Conservation (phyloP, 2,888 invertebrate genomes). For the Tineola bisselliella region DNA sequence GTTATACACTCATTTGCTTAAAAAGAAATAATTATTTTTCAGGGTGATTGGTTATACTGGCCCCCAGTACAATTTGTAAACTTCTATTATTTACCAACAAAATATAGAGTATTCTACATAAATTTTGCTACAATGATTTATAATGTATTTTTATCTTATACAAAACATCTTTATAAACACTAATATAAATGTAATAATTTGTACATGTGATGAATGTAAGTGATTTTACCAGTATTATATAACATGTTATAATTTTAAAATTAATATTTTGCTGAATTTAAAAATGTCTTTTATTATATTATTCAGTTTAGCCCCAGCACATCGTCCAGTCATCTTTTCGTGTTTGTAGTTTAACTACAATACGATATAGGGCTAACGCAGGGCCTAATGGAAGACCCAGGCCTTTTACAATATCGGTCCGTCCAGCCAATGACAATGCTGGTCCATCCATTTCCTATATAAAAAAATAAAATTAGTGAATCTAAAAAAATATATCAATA, state of each 20-base stretch:
- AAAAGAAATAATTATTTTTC: constrained; percentile 24
- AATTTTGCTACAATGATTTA: constrained; percentile 86
- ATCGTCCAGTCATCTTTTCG: constrained; percentile 76
- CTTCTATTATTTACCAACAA: constrained; percentile 83
- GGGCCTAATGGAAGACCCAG: constrained; percentile 87
- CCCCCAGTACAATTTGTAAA: constrained; percentile 91
- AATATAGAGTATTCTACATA: constrained; percentile 88
- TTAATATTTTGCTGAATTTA: neutral
- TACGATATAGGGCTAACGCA: constrained; percentile 84
- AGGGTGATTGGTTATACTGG: constrained; percentile 92
- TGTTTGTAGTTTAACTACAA: constrained; percentile 84
- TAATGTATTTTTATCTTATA: constrained; percentile 87
- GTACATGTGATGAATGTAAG: neutral
- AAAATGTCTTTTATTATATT: neutral
- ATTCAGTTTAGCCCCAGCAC: constrained; percentile 71
- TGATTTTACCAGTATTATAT: neutral
- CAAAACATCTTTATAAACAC: constrained; percentile 75
- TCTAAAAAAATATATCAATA: neutral
- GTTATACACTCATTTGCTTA: constrained; percentile 18
- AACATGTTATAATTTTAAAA: neutral
- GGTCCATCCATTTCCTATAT: constrained; percentile 89
- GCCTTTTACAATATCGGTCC: constrained; percentile 84
- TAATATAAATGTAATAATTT: neutral
- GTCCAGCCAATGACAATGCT: constrained; percentile 82
- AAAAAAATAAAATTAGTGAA: constrained; percentile 19